These are phyloP conservation scores for Chloroceryle amazona DNA, from an alignment of 2,797 vertebrate genomes.

Conservation along the genomic window DNA sequence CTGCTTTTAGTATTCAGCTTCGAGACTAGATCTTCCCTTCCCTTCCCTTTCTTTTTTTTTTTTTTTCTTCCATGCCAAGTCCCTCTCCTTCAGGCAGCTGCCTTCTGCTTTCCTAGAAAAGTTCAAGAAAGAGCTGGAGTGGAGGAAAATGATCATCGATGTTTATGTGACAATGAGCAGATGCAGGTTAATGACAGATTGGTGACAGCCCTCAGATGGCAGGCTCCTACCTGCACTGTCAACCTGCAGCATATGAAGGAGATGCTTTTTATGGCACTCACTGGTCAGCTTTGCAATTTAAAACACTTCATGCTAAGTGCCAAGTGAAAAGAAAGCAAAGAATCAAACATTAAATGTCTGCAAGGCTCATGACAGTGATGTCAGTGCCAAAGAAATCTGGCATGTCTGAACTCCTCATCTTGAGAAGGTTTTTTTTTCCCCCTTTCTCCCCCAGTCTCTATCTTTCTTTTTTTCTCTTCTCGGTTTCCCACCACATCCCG, in stretches of 20 bases:
- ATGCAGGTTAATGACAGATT: neutral
- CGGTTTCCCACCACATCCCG: neutral
- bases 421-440: neutral
- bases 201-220: neutral
- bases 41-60: too few relatives aligned
- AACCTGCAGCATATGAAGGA: neutral
- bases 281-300: neutral
- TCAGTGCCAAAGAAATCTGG: slow-evolving; percentile 34
- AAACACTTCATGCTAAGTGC: neutral
- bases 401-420: slow-evolving; percentile 30
- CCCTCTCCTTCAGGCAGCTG: neutral
- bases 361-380: slow-evolving; percentile 31
- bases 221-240: neutral
- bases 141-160: neutral
- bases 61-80: neutral
- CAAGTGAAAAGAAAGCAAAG: slow-evolving; percentile 57
- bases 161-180: neutral
- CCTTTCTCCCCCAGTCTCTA: neutral
- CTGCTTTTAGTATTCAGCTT: neutral
- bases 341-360: slow-evolving; percentile 15
- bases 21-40: neutral
- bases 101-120: neutral
- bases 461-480: neutral
- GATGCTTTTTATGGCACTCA: neutral
- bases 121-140: neutral